phyloP scores from a whole-genome alignment of 1,140 invertebrate species.

The Harpegnathos saltator region DNA sequence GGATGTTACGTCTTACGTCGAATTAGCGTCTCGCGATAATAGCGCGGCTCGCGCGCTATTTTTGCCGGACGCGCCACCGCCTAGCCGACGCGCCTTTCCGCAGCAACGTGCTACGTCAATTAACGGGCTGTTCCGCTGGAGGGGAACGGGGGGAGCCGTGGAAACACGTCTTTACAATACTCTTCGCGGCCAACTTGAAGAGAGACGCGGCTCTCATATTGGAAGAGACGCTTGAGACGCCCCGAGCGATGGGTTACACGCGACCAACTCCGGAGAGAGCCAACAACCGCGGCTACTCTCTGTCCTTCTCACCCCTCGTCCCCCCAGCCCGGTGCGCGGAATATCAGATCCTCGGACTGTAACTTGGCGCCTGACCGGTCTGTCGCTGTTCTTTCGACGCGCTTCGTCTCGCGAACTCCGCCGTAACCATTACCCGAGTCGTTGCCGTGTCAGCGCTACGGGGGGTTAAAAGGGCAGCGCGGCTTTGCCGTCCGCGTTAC shows the following conservation, averaged over 20 bases:
- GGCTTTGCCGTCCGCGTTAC: conserved; percentile 41
- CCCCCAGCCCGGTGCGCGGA: conserved; percentile 1
- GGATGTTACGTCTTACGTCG: conserved; percentile 5
- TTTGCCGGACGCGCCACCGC: not conserved
- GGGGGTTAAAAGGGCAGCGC: conserved; percentile 39
- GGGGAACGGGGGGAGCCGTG: too few relatives aligned
- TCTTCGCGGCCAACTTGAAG: not conserved
- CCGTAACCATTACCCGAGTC: conserved; percentile 42
- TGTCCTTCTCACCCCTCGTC: not conserved
- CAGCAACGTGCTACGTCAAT: conserved; percentile 28
- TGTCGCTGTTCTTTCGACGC: conserved; percentile 18
- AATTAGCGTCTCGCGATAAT: conserved; percentile 31
- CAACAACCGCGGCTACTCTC: conserved; percentile 16
- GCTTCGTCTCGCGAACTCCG: not conserved
- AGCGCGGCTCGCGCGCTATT: too few relatives aligned
- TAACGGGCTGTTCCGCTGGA: not conserved
- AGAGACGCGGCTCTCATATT: not conserved
- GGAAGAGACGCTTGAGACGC: not conserved
- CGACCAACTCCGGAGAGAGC: conserved; percentile 4
- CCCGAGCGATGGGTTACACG: conserved; percentile 18
- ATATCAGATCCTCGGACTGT: conserved; percentile 9
- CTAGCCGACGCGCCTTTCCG: not conserved
- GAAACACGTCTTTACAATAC: not conserved
- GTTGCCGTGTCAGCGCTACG: conserved; percentile 44
- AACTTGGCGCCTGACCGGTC: conserved; percentile 42